Conservation (phyloP, 2,888 invertebrate genomes). For the Augochlorella aurata region DNA sequence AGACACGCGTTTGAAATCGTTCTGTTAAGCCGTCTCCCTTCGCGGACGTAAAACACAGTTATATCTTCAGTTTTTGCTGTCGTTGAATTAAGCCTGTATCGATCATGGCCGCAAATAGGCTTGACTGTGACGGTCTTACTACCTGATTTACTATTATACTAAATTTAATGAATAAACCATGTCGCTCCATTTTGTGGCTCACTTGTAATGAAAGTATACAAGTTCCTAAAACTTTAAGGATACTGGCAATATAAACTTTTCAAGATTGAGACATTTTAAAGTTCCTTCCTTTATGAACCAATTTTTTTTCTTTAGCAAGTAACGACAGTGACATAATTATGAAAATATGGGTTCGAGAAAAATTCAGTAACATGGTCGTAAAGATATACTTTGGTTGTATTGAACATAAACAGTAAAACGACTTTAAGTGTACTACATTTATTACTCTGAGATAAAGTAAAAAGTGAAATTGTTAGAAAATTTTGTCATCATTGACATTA, state of each 20-base stretch:
- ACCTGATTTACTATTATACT: not conserved
- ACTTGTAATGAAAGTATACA: not conserved
- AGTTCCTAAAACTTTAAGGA: not conserved
- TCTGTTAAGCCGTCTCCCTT: conserved; percentile 27
- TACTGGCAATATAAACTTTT: not conserved
- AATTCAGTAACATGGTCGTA: no score
- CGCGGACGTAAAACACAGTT: conserved; percentile 28
- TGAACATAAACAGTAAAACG: no score
- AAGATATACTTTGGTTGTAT: no score
- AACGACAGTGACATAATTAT: not conserved
- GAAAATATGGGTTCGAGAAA: not conserved
- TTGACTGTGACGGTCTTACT: not conserved
- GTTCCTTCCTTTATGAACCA: not conserved
- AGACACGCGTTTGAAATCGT: conserved; percentile 66
- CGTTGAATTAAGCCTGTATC: not conserved
- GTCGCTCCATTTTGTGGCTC: not conserved
- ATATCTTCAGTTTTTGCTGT: conserved; percentile 17
- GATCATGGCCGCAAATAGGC: conserved; percentile 7
- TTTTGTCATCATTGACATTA: no score
- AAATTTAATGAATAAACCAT: not conserved
- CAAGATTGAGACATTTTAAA: not conserved
- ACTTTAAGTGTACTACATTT: no score
- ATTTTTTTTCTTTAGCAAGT: not conserved
- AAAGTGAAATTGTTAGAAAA: not conserved
- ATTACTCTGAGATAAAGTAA: no score